Conservation (phyloP, 2,113 vertebrate species). For the Odocoileus hemionus region DNA sequence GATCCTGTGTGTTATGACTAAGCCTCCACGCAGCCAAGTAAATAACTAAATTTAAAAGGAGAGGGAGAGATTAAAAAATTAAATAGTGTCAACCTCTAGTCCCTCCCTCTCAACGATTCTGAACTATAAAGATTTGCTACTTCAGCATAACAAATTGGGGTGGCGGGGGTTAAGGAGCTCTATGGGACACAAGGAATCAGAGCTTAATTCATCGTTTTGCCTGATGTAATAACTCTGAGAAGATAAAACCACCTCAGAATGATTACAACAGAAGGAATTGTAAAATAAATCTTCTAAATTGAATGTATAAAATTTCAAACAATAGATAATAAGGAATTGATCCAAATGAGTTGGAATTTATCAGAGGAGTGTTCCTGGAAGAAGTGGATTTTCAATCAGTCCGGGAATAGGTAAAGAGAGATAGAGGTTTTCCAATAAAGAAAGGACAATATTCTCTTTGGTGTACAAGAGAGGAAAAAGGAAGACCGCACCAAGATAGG, state of each 20-base stretch:
- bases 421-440: not conserved
- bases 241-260: not conserved
- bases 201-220: not conserved
- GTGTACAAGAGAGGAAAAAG: not conserved
- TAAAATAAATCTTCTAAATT: not conserved
- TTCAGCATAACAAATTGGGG: not conserved
- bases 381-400: not conserved
- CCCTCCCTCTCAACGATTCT: not conserved
- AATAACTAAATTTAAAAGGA: not conserved
- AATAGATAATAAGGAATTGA: not conserved
- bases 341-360: not conserved
- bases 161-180: rapidly evolving
- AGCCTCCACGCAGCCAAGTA: not conserved
- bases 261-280: not conserved
- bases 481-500: not conserved
- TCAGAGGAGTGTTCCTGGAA: not conserved
- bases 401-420: not conserved
- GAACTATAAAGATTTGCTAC: not conserved
- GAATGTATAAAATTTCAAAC: not conserved
- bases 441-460: not conserved
- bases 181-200: not conserved
- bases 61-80: not conserved
- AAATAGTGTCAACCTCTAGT: not conserved
- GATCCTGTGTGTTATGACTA: not conserved
- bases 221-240: not conserved